Conservation (phyloP, 1,140 invertebrate species). For the Melitaea cinxia region DNA sequence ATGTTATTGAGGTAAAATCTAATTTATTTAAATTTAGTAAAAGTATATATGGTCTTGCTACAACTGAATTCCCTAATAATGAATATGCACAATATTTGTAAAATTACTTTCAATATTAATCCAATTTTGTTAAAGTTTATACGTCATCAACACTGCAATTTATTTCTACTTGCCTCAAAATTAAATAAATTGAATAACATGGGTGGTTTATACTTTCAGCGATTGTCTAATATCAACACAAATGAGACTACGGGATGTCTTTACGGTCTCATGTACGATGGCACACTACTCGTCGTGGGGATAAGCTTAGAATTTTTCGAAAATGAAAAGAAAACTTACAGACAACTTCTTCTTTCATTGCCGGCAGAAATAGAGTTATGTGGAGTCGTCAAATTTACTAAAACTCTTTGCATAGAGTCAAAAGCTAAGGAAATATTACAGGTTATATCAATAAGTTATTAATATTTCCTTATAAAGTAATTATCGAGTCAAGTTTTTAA, state of each 20-base stretch:
- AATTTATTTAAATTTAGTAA: conserved; percentile 11
- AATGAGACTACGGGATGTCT: conserved; percentile 85
- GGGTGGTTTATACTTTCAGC: conserved; percentile 47
- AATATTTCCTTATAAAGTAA: neutral
- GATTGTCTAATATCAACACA: conserved; percentile 73
- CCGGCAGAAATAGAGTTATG: conserved; percentile 89
- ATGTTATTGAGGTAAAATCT: conserved; percentile 80
- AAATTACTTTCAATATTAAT: conserved; percentile 8
- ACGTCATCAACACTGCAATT: conserved; percentile 32
- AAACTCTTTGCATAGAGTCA: conserved; percentile 79
- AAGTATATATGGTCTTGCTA: neutral
- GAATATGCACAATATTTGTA: neutral
- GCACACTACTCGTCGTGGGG: conserved; percentile 85
- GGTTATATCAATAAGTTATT: conserved; percentile 50
- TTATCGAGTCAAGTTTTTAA: neutral
- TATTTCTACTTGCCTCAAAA: neutral
- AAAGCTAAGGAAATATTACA: conserved; percentile 84
- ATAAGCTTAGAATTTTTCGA: conserved; percentile 84
- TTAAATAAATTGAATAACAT: neutral
- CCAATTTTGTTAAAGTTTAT: conserved; percentile 12
- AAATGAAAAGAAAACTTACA: conserved; percentile 81
- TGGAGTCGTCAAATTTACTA: conserved; percentile 85
- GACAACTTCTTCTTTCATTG: conserved; percentile 84
- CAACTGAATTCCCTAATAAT: neutral
- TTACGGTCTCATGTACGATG: conserved; percentile 88